Evolutionary conservation across 2,888 invertebrate species (phyloP), one percentile per base, ranked within the genome.

Genomic region (Erebia aethiops): DNA sequence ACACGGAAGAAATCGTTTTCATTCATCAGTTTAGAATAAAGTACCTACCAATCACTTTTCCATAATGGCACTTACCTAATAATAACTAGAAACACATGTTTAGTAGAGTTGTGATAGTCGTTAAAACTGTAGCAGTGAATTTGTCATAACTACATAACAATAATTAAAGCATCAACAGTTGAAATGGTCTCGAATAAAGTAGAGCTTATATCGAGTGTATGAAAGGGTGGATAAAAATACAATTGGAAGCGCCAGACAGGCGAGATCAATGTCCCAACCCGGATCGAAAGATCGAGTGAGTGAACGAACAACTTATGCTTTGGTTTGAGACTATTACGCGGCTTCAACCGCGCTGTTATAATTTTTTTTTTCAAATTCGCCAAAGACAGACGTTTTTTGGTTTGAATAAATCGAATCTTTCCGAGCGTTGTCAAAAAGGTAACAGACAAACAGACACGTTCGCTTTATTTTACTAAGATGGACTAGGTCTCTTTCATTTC

Each of bases 251-350:
- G 84, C 83, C 83, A 86, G 85, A 84, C 85, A 81, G 82, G 80
- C 74, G 75, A 76, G 85, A 86, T 87, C 88, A 77, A 89, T 87
- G 87, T 87, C 85, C 85, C 87, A 83, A 82, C 83, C 84, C 87
- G 84, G 86, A 80, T 80, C 76, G 82, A 80, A 49, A 67, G 57
- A 67, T 57, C 26, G 58, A 58, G 11, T 67, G 65, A 65, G 46
- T 46, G 66, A 65, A 57, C 56, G 26, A 57, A 54, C 52, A 14
- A 66, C 66, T 56, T 57, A 18, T 56, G 56, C 43, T 52, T 18
- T 54, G 8, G 14, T 51, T 51, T 16, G 54, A 35, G 54, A 65
- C 21, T 52, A 8, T 26, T 21, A 26, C 52, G 16, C 1, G 52
- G 16, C 16, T 52, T 52, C n/a, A 51, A 8, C n/a, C 51, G n/a